Percentiles rank a stretch among this genome's conserved stretches.
Evolutionary conservation across 2,113 vertebrate species (phyloP).

Genomic region (Gallinago undulata): DNA sequence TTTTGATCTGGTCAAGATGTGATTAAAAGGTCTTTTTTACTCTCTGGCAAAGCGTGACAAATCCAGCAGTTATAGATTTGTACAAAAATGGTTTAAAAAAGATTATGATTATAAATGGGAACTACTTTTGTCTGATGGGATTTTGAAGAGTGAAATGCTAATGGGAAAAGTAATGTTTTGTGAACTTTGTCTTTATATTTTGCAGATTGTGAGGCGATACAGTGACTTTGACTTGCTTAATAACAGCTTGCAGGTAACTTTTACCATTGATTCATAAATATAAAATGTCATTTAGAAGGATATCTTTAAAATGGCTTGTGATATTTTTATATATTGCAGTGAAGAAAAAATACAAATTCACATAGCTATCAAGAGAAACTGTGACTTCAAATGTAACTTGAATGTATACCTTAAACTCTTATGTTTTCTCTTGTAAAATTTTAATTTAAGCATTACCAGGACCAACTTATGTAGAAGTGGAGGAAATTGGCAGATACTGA

Average conservation of each 20-base stretch:
- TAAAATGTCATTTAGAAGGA: not conserved
- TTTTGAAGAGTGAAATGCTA: not conserved
- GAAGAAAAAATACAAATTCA: not conserved
- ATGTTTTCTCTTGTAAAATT: not conserved
- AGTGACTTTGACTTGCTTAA: conserved; percentile 97
- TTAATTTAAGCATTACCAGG: not conserved
- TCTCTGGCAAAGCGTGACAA: not conserved
- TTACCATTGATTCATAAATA: not conserved
- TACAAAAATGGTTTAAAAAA: not conserved
- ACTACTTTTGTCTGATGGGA: not conserved
- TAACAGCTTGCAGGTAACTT: conserved; percentile 91
- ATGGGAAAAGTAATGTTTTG: not conserved
- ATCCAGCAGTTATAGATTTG: not conserved
- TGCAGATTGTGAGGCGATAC: conserved; percentile 94
- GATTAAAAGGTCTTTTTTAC: not conserved
- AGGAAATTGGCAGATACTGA: conserved; percentile 25
- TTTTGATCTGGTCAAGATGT: not conserved
- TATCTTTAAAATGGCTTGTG: not conserved
- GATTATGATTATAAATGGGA: not conserved
- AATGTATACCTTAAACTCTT: not conserved
- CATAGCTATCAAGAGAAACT: not conserved
- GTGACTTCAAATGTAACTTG: not conserved
- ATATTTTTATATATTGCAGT: not conserved
- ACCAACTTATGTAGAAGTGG: not conserved
- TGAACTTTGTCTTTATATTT: conserved; percentile 55